phyloP scores from a whole-genome alignment of 30 jellyfish, hydroid and myxozoan species.

The Cassiopea andromeda region DNA sequence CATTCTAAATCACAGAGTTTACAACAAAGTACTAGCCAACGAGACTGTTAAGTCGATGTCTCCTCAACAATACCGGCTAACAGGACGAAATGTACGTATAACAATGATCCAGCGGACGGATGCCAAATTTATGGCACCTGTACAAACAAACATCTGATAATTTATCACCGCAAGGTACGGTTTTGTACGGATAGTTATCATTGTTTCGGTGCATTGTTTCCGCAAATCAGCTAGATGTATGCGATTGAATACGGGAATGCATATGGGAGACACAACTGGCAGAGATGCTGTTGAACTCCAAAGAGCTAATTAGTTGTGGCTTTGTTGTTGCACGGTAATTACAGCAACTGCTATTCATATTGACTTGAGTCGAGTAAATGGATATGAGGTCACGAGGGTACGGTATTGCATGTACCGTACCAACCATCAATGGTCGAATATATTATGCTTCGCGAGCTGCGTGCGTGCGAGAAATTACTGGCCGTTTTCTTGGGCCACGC shows the following conservation, averaged over 20 bases:
- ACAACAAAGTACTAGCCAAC: background rate
- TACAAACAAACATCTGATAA: background rate
- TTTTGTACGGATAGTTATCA: background rate
- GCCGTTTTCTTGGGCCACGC: too few relatives aligned
- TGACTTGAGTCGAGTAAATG: background rate
- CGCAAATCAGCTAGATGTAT: conserved; percentile 20
- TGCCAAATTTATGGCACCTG: background rate
- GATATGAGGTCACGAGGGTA: conserved; percentile 40
- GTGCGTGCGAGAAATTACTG: too few relatives aligned
- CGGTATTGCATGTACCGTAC: conserved; percentile 12
- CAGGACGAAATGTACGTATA: background rate
- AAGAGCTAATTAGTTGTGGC: conserved; percentile 59
- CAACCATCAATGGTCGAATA: background rate
- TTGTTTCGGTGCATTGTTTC: conserved; percentile 32
- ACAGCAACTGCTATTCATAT: conserved; percentile 7
- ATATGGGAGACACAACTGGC: conserved; percentile 66
- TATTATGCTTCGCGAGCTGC: background rate
- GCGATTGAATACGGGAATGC: conserved; percentile 17
- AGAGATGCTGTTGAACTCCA: conserved; percentile 29
- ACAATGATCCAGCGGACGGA: background rate
- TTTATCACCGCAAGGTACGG: background rate
- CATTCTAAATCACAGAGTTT: too few relatives aligned
- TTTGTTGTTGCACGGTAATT: conserved; percentile 18
- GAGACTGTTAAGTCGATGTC: background rate
- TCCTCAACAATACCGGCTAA: background rate